Conservation (phyloP, 2,888 invertebrate genomes). For the Barypeithes pellucidus region DNA sequence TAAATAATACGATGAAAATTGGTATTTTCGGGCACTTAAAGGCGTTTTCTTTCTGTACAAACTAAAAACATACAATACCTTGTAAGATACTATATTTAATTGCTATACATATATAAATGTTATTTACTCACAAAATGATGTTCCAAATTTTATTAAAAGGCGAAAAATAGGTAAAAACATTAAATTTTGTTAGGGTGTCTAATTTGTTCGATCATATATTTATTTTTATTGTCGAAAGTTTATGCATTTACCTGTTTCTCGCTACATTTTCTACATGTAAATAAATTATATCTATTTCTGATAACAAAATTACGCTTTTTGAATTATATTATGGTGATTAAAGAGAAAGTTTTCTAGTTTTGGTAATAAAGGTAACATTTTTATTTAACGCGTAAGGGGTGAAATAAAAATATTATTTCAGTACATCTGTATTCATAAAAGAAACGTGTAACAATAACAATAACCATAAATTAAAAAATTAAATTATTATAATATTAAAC, state of each 20-base stretch:
- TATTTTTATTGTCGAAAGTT: conserved; percentile 7
- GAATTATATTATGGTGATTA: conserved; percentile 28
- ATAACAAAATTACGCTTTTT: conserved; percentile 44
- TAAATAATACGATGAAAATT: conserved; percentile 41
- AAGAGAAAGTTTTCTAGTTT: conserved; percentile 4
- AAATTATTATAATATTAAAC: too few species aligned
- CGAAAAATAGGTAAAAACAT: conserved; percentile 19
- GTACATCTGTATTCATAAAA: too few species aligned
- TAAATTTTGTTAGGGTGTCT: not conserved
- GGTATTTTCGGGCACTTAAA: conserved; percentile 60
- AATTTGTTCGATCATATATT: not conserved
- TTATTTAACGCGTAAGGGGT: not conserved
- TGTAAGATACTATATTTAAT: conserved; percentile 61
- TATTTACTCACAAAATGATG: conserved; percentile 35
- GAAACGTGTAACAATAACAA: too few species aligned
- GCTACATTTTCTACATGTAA: conserved; percentile 29
- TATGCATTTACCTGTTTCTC: conserved; percentile 21
- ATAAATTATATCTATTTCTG: conserved; percentile 41
- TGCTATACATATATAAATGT: conserved; percentile 57
- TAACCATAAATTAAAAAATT: too few species aligned
- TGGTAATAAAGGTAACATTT: not conserved
- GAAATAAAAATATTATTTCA: too few species aligned
- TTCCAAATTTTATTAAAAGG: conserved; percentile 27
- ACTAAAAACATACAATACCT: conserved; percentile 56
- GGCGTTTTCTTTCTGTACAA: conserved; percentile 64